Percentiles rank a stretch among this genome's conserved stretches.
These are phyloP conservation scores for Marisa cornuarietis DNA, from an alignment of 1,140 invertebrate genomes.

Conservation along the genomic window DNA sequence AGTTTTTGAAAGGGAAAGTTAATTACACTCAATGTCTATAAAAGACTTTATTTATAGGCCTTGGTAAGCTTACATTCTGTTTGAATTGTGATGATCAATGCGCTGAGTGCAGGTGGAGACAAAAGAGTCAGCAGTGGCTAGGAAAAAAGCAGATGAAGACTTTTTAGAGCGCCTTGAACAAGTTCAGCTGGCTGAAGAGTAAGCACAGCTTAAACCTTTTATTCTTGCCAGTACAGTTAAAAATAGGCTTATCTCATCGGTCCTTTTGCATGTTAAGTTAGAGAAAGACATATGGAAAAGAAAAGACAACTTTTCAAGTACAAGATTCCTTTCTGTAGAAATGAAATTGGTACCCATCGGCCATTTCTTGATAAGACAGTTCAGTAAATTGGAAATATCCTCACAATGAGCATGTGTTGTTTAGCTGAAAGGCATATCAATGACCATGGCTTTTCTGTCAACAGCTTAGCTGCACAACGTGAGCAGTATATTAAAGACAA, in stretches of 20 bases:
- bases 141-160: constrained; percentile 57
- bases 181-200: constrained; percentile 66
- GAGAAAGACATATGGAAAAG: no score
- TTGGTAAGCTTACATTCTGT: neutral
- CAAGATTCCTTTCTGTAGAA: no score
- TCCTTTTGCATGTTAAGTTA: no score
- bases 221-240: no score
- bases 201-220: constrained; percentile 28
- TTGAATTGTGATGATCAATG: neutral
- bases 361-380: no score
- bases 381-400: no score
- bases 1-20: no score
- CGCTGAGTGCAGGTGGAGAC: constrained; percentile 45
- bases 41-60: neutral
- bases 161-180: constrained; percentile 65
- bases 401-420: no score
- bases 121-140: constrained; percentile 47
- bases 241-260: no score
- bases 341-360: no score
- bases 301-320: no score
- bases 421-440: no score
- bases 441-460: constrained; percentile 15
- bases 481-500: constrained; percentile 62
- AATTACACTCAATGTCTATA: neutral
- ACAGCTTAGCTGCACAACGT: constrained; percentile 63